Evolutionary conservation across 1,140 invertebrate genomes (phyloP).

Genomic region (Lordiphosa clarofinis): DNA sequence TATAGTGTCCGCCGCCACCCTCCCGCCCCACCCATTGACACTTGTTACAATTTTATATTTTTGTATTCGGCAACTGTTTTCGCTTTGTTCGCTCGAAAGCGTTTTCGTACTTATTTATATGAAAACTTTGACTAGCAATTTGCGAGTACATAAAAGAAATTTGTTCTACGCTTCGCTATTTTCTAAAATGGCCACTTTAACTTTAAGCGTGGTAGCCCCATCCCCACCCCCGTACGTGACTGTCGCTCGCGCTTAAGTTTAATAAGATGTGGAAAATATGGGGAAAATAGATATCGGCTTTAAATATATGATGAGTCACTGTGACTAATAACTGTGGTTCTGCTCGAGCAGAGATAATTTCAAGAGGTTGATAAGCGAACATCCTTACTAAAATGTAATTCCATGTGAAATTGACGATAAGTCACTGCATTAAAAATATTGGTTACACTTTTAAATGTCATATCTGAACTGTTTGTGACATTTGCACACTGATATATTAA

Average conservation of each 20-base stretch:
- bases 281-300: constrained; percentile 1
- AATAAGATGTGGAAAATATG: constrained; percentile 60
- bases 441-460: no score
- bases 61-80: constrained; percentile 33
- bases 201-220: constrained; percentile 37
- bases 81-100: constrained; percentile 47
- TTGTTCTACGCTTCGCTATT: constrained; percentile 71
- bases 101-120: constrained; percentile 76
- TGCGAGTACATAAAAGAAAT: constrained; percentile 76
- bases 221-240: constrained; percentile 15
- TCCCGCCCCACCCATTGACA: constrained; percentile 47
- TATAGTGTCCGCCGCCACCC: constrained; percentile 43
- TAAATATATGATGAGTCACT: no score
- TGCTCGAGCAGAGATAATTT: no score
- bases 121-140: constrained; percentile 72
- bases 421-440: no score
- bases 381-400: no score
- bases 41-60: constrained; percentile 68
- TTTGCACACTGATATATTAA: no score
- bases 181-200: constrained; percentile 76
- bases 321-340: no score
- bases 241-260: constrained; percentile 30
- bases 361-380: no score
- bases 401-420: no score
- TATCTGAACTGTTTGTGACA: no score